Conservation (phyloP, 2,888 invertebrate species). For the Thalpophila matura region DNA sequence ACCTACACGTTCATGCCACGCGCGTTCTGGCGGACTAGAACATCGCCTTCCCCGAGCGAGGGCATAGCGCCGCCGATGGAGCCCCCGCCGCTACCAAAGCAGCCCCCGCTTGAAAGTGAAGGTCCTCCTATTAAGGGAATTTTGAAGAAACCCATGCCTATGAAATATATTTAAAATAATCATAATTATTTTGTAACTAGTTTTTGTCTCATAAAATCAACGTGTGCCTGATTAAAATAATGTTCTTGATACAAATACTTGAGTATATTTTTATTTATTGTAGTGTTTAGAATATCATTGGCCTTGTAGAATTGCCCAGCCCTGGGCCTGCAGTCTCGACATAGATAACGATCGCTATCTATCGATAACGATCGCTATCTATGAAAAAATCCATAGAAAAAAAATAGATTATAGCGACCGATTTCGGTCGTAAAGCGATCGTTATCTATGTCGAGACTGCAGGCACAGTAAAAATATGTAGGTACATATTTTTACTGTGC, state of each 20-base stretch:
- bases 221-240: conserved; percentile 25
- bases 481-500: too few species aligned
- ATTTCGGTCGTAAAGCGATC: too few species aligned
- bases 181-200: conserved; percentile 3
- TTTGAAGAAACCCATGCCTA: conserved; percentile 87
- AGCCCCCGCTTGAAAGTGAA: conserved; percentile 61
- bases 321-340: too few species aligned
- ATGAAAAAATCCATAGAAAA: too few species aligned
- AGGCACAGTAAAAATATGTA: too few species aligned
- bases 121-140: conserved; percentile 81
- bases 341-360: too few species aligned
- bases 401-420: too few species aligned
- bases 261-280: neutral
- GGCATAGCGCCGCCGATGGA: conserved; percentile 72
- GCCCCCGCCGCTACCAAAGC: conserved; percentile 72
- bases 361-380: too few species aligned
- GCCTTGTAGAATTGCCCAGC: too few species aligned
- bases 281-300: too few species aligned
- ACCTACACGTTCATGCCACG: conserved; percentile 82
- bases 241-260: neutral
- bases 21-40: conserved; percentile 72
- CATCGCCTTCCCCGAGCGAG: conserved; percentile 67
- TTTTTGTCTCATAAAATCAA: conserved; percentile 36
- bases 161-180: conserved; percentile 81
- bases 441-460: too few species aligned